These are phyloP conservation scores for Forbesichthys papilliferus DNA, from an alignment of 2,113 vertebrate species.

Conservation along the genomic window DNA sequence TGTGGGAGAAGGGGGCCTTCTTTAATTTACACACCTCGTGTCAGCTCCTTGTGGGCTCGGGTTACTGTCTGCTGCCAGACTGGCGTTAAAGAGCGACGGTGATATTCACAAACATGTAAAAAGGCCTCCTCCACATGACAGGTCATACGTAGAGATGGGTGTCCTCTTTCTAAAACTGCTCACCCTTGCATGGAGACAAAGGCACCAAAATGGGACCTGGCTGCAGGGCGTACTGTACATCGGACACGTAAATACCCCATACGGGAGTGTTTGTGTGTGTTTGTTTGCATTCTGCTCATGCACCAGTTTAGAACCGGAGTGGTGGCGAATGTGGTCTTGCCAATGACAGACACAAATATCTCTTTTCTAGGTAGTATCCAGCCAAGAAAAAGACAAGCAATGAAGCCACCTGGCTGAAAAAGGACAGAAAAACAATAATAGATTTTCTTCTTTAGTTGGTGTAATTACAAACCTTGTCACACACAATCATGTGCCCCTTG, in stretches of 20 bases:
- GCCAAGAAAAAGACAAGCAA: neutral
- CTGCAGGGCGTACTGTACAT: conserved; percentile 41
- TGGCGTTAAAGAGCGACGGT: conserved; percentile 78
- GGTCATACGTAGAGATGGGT: conserved; percentile 62
- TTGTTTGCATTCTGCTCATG: conserved; percentile 64
- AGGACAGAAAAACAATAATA: neutral
- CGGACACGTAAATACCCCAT: conserved; percentile 58
- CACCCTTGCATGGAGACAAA: conserved; percentile 75
- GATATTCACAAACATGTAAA: conserved; percentile 79
- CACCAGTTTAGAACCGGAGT: conserved; percentile 52
- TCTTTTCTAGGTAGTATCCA: neutral
- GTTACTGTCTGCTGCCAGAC: conserved; percentile 82
- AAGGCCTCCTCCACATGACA: conserved; percentile 69
- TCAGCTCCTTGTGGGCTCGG: conserved; percentile 74
- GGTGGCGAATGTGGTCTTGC: no score
- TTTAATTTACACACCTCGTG: conserved; percentile 71
- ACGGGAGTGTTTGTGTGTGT: conserved; percentile 42
- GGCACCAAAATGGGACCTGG: conserved; percentile 73
- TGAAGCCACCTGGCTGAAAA: neutral
- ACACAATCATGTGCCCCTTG: conserved; percentile 40
- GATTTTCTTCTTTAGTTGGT: no score
- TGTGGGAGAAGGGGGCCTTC: conserved; percentile 17
- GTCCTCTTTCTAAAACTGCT: conserved; percentile 75
- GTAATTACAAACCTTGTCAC: neutral
- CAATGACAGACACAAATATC: no score